Conservation (phyloP, 2,888 invertebrate species). For the Cantharis lateralis region DNA sequence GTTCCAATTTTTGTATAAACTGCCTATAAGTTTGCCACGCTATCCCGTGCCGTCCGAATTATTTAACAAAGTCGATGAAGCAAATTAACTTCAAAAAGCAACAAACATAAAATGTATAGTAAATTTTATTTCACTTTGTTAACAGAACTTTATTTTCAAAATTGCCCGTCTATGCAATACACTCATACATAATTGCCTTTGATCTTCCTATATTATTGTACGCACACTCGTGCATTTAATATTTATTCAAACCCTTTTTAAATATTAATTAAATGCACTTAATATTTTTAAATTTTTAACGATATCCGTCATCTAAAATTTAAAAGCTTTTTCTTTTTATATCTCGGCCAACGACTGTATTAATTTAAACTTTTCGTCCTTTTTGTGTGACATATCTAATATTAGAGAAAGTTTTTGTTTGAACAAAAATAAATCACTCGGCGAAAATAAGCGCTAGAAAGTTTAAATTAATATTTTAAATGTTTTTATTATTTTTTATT, state of each 20-base stretch:
- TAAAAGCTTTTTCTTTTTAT: not conserved
- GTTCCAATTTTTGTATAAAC: slow-evolving; percentile 14
- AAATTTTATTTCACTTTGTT: not conserved
- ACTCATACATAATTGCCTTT: not conserved
- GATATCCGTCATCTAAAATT: slow-evolving; percentile 1
- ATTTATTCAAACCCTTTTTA: not conserved
- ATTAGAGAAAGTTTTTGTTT: slow-evolving; percentile 6
- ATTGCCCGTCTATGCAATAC: not conserved
- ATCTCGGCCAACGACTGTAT: not conserved
- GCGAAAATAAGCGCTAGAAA: not conserved
- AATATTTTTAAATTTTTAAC: slow-evolving; percentile 4
- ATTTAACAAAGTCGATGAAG: not conserved
- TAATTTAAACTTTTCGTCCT: slow-evolving; percentile 11
- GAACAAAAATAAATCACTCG: not conserved
- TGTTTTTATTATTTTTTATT: not conserved
- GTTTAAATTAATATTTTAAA: not conserved
- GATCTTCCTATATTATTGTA: not conserved
- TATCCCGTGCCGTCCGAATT: not conserved
- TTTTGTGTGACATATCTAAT: slow-evolving; percentile 8
- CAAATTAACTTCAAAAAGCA: not conserved
- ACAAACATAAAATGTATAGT: not conserved
- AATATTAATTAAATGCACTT: not conserved
- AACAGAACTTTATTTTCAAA: slow-evolving; percentile 6
- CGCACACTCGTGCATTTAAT: not conserved
- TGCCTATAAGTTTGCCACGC: slow-evolving; percentile 11